A percentile compares a stretch with the other conserved stretches of the same genome.
Conservation (phyloP, 1,140 invertebrate species). For the Trialeurodes vaporariorum region DNA sequence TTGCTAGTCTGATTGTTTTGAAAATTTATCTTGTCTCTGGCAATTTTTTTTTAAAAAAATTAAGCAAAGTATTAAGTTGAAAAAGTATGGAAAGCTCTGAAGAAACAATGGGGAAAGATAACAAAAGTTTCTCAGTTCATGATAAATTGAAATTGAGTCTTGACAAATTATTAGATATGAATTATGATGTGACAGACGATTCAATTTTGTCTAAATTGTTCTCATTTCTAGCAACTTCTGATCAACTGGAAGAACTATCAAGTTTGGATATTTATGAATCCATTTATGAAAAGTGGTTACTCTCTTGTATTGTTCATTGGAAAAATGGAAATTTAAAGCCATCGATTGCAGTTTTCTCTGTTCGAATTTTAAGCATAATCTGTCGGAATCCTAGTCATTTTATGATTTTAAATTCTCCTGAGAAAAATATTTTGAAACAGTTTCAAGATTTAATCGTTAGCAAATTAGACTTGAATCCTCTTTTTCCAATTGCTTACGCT, state of each 20-base stretch:
- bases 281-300: not conserved
- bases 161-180: not conserved
- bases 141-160: not conserved
- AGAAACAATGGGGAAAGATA: not conserved
- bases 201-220: not conserved
- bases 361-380: not conserved
- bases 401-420: not conserved
- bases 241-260: not conserved
- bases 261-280: not conserved
- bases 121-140: not conserved
- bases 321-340: not conserved
- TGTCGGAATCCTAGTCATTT: not conserved
- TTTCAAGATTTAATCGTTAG: not conserved
- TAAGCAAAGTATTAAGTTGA: too few species aligned
- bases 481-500: not conserved
- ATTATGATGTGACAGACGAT: not conserved
- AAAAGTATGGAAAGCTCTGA: not conserved
- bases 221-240: not conserved
- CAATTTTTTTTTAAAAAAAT: too few species aligned
- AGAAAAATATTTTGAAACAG: not conserved
- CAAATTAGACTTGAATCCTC: not conserved
- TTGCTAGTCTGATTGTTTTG: too few species aligned
- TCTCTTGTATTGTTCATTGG: not conserved
- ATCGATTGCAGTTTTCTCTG: not conserved
- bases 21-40: too few species aligned